phyloP scores from a whole-genome alignment of 53 echinoderm and acorn worm genomes.

The Apostichopus leukothele region DNA sequence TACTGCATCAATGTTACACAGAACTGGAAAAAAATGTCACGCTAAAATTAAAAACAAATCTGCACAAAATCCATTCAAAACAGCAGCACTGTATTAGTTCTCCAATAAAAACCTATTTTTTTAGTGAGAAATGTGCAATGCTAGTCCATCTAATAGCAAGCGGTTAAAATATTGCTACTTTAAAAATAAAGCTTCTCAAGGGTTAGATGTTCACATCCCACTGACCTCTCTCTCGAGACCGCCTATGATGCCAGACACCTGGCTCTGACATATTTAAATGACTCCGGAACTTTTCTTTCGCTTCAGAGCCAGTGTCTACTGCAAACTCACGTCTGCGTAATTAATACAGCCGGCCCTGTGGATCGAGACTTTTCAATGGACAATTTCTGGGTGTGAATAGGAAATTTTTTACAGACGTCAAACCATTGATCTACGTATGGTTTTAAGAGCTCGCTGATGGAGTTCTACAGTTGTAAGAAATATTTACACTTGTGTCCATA shows the following conservation, averaged over 20 bases:
- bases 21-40: neutral
- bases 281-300: neutral
- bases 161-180: neutral
- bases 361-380: slow-evolving; percentile 27
- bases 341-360: neutral
- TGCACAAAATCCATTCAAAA: neutral
- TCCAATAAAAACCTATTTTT: neutral
- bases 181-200: neutral
- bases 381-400: slow-evolving; percentile 49
- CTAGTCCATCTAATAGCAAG: neutral
- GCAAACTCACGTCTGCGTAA: neutral
- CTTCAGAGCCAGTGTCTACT: neutral
- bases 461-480: too few species aligned
- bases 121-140: neutral
- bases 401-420: slow-evolving; percentile 1
- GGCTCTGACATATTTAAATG: slow-evolving; percentile 30
- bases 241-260: slow-evolving; percentile 40
- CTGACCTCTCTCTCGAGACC: slow-evolving; percentile 39
- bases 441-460: too few species aligned
- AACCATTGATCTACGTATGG: too few species aligned
- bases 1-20: neutral
- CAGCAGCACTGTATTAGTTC: neutral
- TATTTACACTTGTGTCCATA: too few species aligned
- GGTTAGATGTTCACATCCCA: neutral
- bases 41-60: too few species aligned